Evolutionary conservation across 2,888 invertebrate species (phyloP), one percentile per base, ranked within the genome.

Genomic region (Spilarctia lutea): DNA sequence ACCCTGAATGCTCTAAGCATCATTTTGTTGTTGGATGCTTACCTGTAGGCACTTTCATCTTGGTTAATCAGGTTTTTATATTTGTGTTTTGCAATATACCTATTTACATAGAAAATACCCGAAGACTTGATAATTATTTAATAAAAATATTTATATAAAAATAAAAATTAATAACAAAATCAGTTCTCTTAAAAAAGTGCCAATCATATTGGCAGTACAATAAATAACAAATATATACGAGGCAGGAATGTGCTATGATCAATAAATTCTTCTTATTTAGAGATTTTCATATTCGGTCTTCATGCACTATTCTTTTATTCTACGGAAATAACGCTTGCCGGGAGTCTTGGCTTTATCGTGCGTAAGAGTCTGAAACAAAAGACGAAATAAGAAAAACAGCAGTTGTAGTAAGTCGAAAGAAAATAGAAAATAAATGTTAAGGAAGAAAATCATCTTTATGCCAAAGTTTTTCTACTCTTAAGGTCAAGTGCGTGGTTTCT

Each of bases 251-350:
- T 52, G 48, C 13, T 27, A 35, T 20, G 48, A 69, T 16, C n/a
- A 52, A 30, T 63, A 30, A 63, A 30, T 68, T 68, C 20, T 48
- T 48, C n/a, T 30, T 63, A 65, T 52, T 16, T 11, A 45, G 63
- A 39, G n/a, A 65, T 24, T 63, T 27, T 27, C 48, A 48, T 48
- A 4, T 48, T 48, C 20, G 6, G 33, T 24, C 13, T 56, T 65
- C 35, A 45, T 30, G n/a, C 20, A 67, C 60, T 6, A 35, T 79
- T 86, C 87, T 52, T 92, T 90, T 68, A 95, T 83, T 83, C 96
- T 92, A 77, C 96, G 96, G 84, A 96, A 97, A 86, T 95, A 96
- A 78, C 97, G 93, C 86, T 96, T 96, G 18, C 94, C 96, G 78
- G 96, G 91, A 72, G 88, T 91, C 48, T 88, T 92, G 73, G 95